Evolutionary conservation across 2,888 invertebrate species (phyloP), one percentile per base, ranked within the genome.

Genomic region (Muscina levida): DNA sequence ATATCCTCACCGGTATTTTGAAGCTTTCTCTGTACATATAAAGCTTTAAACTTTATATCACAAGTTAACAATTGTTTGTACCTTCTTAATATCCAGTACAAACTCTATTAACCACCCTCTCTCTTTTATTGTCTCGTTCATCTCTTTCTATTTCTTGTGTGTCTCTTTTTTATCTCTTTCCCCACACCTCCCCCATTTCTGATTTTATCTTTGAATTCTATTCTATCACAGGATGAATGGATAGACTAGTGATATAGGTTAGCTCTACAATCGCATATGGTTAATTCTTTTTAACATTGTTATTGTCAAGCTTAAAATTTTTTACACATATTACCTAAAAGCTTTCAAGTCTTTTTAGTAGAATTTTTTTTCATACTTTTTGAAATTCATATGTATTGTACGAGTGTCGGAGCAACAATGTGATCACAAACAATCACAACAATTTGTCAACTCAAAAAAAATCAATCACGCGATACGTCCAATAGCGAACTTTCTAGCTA

Each of bases 301-400:
- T n/a, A n/a, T 13, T 53, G 24, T 53, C 24, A 62, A 62, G 19
- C 62, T 62, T 22, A 3, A 42, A 39, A 22, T 53, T 22, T 59
- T 59, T 42, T 5, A 31, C 4, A 31, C 31, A 31, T 5, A 31
- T n/a, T n/a, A n/a, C n/a, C 15, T 24, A 17, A 66, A 66, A 46
- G 31, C 66, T 48, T 53, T 70, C 51, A 65, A 44, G 31, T 31
- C 31, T 31, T 68, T 26, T 67, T 67, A 19, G 17, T 46, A 48
- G 13, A 56, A 22, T 39, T 31, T 44, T 70, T 71, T 71, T 26
- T 48, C 57, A 59, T 59, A 44, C 37, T 57, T 71, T 42, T 13
- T 46, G 44, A 71, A 71, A 44, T 71, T 71, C 59, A 42, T 57
- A 71, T 37, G 48, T 62, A 62, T 62, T 31, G 11, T 59, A 39